Conservation (phyloP, 2,797 vertebrate genomes). For the Peromyscus nudipes region DNA sequence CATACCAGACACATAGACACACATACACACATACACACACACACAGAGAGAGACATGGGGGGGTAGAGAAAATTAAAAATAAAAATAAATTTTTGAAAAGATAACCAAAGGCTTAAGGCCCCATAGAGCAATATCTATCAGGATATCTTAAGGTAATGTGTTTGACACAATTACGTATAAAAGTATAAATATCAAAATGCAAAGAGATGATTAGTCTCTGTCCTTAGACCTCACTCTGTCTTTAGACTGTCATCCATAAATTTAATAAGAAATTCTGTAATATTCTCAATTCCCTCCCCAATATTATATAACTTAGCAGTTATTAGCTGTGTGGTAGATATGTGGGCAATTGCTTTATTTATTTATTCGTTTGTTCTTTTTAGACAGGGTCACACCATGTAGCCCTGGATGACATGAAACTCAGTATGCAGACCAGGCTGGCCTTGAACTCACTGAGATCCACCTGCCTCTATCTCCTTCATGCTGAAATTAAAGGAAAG, state of each 20-base stretch:
- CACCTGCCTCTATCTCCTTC: not conserved
- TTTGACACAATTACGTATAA: not conserved
- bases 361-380: not conserved
- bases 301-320: not conserved
- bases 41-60: no score
- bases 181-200: not conserved
- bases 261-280: not conserved
- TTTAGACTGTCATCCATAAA: not conserved
- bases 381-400: not conserved
- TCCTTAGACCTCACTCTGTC: not conserved
- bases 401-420: not conserved
- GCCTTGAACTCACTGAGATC: not conserved
- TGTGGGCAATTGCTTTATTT: not conserved
- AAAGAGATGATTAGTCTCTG: not conserved
- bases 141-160: not conserved
- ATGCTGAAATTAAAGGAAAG: not conserved
- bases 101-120: not conserved
- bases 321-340: not conserved
- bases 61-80: not conserved
- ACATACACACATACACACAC: not conserved
- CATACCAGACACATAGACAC: not conserved
- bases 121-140: not conserved
- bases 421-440: not conserved
- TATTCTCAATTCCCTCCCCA: not conserved
- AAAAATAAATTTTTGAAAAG: not conserved